phyloP scores from a whole-genome alignment of 1,140 invertebrate species.

The Brachionus rotundiformis region DNA sequence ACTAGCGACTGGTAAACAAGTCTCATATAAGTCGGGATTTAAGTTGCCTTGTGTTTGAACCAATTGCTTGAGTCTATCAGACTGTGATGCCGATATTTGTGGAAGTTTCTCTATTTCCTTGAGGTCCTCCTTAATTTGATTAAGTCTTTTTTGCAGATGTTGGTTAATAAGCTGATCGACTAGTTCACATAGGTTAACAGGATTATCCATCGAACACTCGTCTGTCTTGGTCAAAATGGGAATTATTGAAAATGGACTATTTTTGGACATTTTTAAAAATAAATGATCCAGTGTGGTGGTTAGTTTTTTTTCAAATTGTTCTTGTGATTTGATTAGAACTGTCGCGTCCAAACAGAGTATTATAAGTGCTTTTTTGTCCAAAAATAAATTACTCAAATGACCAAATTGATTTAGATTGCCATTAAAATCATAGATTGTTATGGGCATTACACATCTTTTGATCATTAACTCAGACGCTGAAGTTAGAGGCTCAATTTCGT shows the following conservation, averaged over 20 bases:
- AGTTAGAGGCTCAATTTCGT: neutral
- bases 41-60: conserved; percentile 51
- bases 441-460: conserved; percentile 11
- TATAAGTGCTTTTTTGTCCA: conserved; percentile 39
- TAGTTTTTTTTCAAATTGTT: conserved; percentile 30
- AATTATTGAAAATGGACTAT: conserved; percentile 3
- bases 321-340: neutral
- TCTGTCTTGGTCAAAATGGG: conserved; percentile 41
- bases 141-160: neutral
- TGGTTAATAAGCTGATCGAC: neutral
- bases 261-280: conserved; percentile 47
- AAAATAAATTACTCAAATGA: conserved; percentile 1
- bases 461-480: neutral
- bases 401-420: conserved; percentile 35
- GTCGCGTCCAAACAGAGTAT: conserved; percentile 10
- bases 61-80: conserved; percentile 46
- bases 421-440: conserved; percentile 38
- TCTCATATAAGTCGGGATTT: neutral
- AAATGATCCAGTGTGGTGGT: neutral
- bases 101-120: conserved; percentile 23
- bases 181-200: neutral
- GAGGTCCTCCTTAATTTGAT: conserved; percentile 21
- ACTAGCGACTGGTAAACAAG: neutral
- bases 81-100: conserved; percentile 36
- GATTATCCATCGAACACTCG: neutral